These are phyloP conservation scores for Diaphora mendica DNA, from an alignment of 2,888 invertebrate species.

Conservation along the genomic window DNA sequence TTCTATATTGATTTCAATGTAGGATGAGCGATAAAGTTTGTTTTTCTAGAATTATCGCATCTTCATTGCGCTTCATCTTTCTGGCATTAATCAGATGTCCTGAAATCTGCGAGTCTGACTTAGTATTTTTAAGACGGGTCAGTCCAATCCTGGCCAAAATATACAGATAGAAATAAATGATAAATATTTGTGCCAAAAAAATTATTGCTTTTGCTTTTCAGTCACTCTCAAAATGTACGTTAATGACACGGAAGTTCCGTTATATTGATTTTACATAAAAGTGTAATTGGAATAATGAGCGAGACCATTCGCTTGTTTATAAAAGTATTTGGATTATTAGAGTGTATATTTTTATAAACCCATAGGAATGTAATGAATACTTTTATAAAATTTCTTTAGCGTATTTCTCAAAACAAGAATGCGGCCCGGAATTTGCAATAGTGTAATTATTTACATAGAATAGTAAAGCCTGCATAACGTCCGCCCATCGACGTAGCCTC, in stretches of 20 bases:
- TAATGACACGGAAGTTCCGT: neutral
- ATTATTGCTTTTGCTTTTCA: neutral
- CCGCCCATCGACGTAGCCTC: slow-evolving; percentile 53
- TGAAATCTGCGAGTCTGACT: too few relatives aligned
- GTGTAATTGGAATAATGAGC: neutral
- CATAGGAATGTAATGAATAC: neutral
- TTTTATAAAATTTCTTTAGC: slow-evolving; percentile 30
- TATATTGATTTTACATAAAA: neutral
- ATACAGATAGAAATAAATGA: too few relatives aligned
- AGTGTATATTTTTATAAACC: neutral
- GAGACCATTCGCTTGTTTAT: neutral
- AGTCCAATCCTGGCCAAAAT: too few relatives aligned
- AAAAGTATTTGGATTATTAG: neutral
- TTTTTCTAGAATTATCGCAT: neutral
- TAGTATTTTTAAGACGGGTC: too few relatives aligned
- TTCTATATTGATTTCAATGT: too few relatives aligned
- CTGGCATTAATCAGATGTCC: neutral
- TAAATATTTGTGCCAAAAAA: neutral
- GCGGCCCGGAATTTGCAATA: slow-evolving; percentile 57
- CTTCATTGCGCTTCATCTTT: neutral
- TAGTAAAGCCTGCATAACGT: slow-evolving; percentile 52
- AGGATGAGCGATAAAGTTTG: neutral
- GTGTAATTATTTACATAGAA: slow-evolving; percentile 69
- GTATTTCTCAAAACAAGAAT: slow-evolving; percentile 64
- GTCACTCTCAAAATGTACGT: neutral